These are phyloP conservation scores for Drosophila prostipennis DNA, from an alignment of 2,888 invertebrate genomes.

Conservation along the genomic window DNA sequence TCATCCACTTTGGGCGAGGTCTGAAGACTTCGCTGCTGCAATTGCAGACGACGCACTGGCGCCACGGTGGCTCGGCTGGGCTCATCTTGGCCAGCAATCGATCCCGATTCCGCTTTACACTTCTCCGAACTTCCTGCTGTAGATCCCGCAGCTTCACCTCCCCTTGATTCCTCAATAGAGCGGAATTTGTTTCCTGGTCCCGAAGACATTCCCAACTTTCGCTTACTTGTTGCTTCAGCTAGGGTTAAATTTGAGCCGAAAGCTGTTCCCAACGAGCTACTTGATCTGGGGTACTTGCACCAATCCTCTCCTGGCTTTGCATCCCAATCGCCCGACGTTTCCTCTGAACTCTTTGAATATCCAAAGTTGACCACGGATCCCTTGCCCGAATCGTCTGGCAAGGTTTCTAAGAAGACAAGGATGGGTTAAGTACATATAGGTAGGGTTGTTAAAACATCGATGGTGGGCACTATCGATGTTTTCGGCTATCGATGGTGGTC, in stretches of 20 bases:
- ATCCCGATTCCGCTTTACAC: neutral
- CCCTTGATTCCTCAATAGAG: neutral
- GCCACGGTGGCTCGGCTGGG: neutral
- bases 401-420: neutral
- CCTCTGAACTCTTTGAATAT: neutral
- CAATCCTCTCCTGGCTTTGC: neutral
- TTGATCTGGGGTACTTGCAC: neutral
- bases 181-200: neutral
- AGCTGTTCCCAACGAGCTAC: neutral
- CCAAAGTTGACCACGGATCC: neutral
- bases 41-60: constrained; percentile 3
- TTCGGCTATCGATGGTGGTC: too few species aligned
- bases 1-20: neutral
- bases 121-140: neutral
- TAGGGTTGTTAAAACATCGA: too few species aligned
- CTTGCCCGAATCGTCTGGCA: neutral
- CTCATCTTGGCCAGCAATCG: neutral
- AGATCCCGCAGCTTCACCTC: neutral
- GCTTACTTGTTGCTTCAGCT: neutral
- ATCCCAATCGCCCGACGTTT: neutral
- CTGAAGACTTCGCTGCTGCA: constrained; percentile 1
- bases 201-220: neutral
- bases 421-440: too few species aligned
- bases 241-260: neutral
- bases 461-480: too few species aligned